Percentiles rank a stretch among this genome's conserved stretches.
phyloP scores from a whole-genome alignment of 2,113 vertebrate genomes.

The Gallinago paraguaiae region DNA sequence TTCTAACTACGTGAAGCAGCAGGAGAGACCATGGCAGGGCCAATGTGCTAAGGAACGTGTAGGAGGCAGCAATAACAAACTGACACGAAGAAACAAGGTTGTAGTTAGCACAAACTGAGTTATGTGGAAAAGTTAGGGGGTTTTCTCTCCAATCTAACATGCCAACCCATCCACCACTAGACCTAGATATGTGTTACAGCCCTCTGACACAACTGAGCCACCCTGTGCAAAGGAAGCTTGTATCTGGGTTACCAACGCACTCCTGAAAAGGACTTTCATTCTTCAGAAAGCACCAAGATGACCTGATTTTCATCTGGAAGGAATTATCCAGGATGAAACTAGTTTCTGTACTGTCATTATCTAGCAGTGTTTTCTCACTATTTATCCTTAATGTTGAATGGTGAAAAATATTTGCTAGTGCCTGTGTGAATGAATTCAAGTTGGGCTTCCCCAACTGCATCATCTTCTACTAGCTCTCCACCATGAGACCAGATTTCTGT shows the following conservation, averaged over 20 bases:
- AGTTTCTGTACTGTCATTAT: background rate
- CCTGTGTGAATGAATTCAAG: background rate
- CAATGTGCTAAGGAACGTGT: background rate
- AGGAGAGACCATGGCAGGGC: background rate
- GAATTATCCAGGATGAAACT: background rate
- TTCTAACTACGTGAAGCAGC: background rate
- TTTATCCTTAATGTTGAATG: background rate
- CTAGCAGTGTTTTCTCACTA: background rate
- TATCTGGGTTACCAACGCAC: background rate
- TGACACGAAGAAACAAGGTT: background rate
- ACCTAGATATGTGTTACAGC: background rate
- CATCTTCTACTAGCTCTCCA: background rate
- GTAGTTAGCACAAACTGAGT: background rate
- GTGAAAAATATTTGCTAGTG: background rate
- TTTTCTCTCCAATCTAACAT: background rate
- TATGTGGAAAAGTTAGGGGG: background rate
- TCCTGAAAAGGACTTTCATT: background rate
- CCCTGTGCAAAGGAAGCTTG: background rate
- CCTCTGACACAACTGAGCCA: background rate
- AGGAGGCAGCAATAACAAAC: constrained; percentile 47
- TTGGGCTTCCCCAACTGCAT: background rate
- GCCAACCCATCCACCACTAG: background rate
- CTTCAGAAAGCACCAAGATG: background rate
- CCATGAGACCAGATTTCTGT: background rate
- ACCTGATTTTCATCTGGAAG: background rate